Conservation (phyloP, 2,113 vertebrate genomes). For the Sminthopsis crassicaudata region DNA sequence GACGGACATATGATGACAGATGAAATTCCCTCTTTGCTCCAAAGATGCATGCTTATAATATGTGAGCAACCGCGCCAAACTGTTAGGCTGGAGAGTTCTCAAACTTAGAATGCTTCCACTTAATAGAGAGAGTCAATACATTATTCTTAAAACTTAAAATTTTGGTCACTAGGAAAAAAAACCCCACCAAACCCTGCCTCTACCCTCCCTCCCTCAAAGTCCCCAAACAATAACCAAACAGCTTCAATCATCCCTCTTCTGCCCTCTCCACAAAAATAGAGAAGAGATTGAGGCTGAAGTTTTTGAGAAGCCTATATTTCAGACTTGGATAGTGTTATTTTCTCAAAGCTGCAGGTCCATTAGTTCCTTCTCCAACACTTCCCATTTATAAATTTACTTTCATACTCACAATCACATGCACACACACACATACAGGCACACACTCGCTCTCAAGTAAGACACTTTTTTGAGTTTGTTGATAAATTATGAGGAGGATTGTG, state of each 20-base stretch:
- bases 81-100: constrained; percentile 11
- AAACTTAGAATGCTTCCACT: constrained; percentile 52
- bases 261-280: constrained; percentile 73
- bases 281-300: constrained; percentile 55
- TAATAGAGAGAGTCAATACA: constrained; percentile 53
- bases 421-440: constrained; percentile 66
- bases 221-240: constrained; percentile 39
- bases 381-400: constrained; percentile 67
- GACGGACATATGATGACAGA: constrained; percentile 43
- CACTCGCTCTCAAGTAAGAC: constrained; percentile 88
- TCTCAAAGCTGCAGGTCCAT: constrained; percentile 52
- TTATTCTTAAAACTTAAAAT: constrained; percentile 70
- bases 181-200: constrained; percentile 44
- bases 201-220: neutral
- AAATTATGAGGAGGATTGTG: constrained; percentile 87
- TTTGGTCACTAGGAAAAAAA: constrained; percentile 73
- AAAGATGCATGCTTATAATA: constrained; percentile 35
- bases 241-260: neutral
- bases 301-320: constrained; percentile 54
- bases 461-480: constrained; percentile 88
- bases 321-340: constrained; percentile 45
- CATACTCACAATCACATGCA: constrained; percentile 46
- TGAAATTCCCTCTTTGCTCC: constrained; percentile 23
- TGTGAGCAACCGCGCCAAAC: constrained; percentile 1
- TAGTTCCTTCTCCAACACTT: constrained; percentile 62